Base-by-base conservation (phyloP, 1,140 invertebrate species). In the Oncopodura yosiiana region DNA sequence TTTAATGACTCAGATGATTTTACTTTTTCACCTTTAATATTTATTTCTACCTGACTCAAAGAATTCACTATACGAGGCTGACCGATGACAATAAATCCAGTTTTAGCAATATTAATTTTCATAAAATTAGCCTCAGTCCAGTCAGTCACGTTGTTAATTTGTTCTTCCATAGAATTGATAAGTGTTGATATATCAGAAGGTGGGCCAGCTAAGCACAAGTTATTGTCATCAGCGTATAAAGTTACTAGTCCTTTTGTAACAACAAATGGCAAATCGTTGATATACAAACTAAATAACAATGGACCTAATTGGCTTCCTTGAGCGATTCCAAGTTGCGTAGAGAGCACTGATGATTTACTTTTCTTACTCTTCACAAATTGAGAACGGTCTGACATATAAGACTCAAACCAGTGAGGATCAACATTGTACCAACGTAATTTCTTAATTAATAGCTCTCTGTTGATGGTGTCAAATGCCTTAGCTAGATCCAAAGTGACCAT, bases 391-490 rank as follows among this genome's bases (percentile, higher is more conserved):
- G 5, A 26, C 23, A 58, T 19, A 12, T 52, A 48, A 3, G 32
- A 37, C 11, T 37, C 3, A 24, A 58, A 45, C 43, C 49, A 43
- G 2, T 26, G 8, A 26, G 9, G 3, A n/a, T 29, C 34, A 39
- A 58, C 36, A 9, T 36, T 36, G 19, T 53, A 53, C 49, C 50
- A 53, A 1, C 26, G 14, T 26, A 49, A 37, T 19, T 53, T 53
- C 19, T 53, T 23, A 2, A 42, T 24, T 42, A 53, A 21, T 3
- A 53, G 5, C n/a, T 53, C 44, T 26, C 23, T 43, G 9, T 46
- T 21, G 2, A 49, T 29, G 5, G 5, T 38, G 16, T 58, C 55
- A 39, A 39, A 57, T 2, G 55, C 56, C 34, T 58, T 58, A 5
- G 14, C 8, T 2, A 58, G 3, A 37, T 58, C 56, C 8, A 58